Base-by-base conservation (phyloP, 2,888 invertebrate species). In the Drosophila rubida region DNA sequence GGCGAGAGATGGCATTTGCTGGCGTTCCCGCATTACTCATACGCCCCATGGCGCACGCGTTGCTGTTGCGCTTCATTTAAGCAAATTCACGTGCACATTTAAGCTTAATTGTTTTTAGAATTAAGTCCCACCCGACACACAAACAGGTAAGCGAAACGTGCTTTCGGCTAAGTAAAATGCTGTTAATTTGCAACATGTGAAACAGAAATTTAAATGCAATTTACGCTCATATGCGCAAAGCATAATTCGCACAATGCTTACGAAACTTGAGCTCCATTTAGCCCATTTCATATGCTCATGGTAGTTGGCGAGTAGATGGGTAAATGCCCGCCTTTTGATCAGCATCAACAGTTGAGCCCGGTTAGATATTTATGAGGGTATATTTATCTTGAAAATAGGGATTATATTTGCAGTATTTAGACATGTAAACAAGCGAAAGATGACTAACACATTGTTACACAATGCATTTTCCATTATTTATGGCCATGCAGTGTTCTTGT, bases 81-180 rank as follows among this genome's bases (percentile, higher is more conserved):
- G 61, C 73, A 80, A 73, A 80, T 78, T 72, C 77, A 77, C 86
- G 76, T 82, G 75, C 72, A 69, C 84, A 86, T 80, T 78, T 78
- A 60, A 67, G 84, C 75, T 77, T 85, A 82, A 85, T 85, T 87
- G 76, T 66, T 70, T 67, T 73, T 64, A 61, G 48, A 67, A 59
- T 71, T 60, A 67, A 62, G 67, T 55, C 59, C 9, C 27, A 8
- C 27, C 32, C 30, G 4, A 53, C 60, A 77, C 14, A 55, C 58
- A 76, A 70, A 73, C 65, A 74, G 58, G 57, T 76, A 51, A 41
- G 44, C 72, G 13, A 35, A 54, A 71, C 76, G 76, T 73, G 76
- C 71, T 49, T 11, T 60, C 25, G 9, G 13, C 13, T 39, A 37
- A 42, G 30, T 16, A 50, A 54, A 70, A 58, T 71, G 57, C 60